These are phyloP conservation scores for Apamea epomidion DNA, from an alignment of 2,888 invertebrate genomes.

Conservation along the genomic window DNA sequence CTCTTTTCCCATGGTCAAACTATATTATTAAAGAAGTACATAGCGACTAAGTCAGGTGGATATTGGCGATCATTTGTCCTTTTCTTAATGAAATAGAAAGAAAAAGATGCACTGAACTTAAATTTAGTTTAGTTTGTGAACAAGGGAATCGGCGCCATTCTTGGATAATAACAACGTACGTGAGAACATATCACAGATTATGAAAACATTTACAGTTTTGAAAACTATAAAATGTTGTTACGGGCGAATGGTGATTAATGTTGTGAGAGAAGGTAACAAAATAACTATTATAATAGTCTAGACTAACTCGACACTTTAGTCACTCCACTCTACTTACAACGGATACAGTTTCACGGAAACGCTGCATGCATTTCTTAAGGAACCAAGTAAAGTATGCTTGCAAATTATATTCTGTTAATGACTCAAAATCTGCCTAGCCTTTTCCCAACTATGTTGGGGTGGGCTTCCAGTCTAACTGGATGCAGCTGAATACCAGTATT, in stretches of 20 bases:
- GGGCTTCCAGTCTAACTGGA: too few relatives aligned
- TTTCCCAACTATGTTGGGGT: too few relatives aligned
- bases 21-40: neutral
- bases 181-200: constrained; percentile 1
- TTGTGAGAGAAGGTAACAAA: neutral
- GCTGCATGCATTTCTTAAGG: neutral
- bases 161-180: neutral
- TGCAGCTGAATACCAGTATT: too few relatives aligned
- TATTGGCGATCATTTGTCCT: too few relatives aligned
- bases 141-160: too few relatives aligned
- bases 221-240: neutral
- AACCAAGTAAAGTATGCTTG: too few relatives aligned
- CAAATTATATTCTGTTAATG: neutral
- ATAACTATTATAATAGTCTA: neutral
- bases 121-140: too few relatives aligned
- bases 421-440: too few relatives aligned
- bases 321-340: too few relatives aligned
- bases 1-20: neutral
- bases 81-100: too few relatives aligned
- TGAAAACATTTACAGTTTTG: neutral
- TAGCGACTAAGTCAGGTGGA: neutral
- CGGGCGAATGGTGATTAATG: neutral
- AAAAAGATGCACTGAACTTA: too few relatives aligned
- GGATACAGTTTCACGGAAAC: neutral
- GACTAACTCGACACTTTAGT: neutral